Percentiles rank a stretch among this genome's conserved stretches.
Evolutionary conservation across 92 coral and sea anemone genomes (phyloP).

Genomic region (Montipora capitata): DNA sequence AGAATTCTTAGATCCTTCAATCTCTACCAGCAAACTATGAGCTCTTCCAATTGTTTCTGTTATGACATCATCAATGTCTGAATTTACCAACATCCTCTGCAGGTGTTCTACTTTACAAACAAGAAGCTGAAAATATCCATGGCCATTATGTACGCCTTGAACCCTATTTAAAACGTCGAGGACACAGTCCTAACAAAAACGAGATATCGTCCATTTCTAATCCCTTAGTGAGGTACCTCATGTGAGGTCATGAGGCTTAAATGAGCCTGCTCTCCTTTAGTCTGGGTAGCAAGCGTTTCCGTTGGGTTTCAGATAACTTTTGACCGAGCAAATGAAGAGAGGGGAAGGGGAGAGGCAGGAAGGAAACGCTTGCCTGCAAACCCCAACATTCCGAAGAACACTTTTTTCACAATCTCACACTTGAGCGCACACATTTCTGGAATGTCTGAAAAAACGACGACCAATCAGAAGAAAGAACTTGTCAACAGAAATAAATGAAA

Average conservation of each 20-base stretch:
- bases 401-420: too few relatives aligned
- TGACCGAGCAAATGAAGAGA: too few relatives aligned
- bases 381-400: too few relatives aligned
- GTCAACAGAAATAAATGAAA: too few relatives aligned
- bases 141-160: constrained; percentile 21
- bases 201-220: constrained; percentile 31
- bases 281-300: too few relatives aligned
- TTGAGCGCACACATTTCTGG: too few relatives aligned
- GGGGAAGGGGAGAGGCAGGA: too few relatives aligned
- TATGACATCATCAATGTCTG: constrained; percentile 15
- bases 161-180: constrained; percentile 15
- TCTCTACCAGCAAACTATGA: constrained; percentile 39
- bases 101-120: constrained; percentile 26
- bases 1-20: constrained; percentile 21
- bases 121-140: constrained; percentile 25
- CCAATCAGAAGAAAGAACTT: too few relatives aligned
- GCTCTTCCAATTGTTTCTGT: constrained; percentile 29
- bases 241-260: constrained; percentile 6
- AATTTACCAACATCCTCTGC: constrained; percentile 33
- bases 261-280: constrained; percentile 30
- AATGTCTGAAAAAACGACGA: too few relatives aligned
- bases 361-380: too few relatives aligned
- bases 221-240: constrained; percentile 11
- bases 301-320: too few relatives aligned
- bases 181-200: constrained; percentile 21